Evolutionary conservation across 1,140 invertebrate species (phyloP).

Genomic region (Daktulosphaira vitifoliae): DNA sequence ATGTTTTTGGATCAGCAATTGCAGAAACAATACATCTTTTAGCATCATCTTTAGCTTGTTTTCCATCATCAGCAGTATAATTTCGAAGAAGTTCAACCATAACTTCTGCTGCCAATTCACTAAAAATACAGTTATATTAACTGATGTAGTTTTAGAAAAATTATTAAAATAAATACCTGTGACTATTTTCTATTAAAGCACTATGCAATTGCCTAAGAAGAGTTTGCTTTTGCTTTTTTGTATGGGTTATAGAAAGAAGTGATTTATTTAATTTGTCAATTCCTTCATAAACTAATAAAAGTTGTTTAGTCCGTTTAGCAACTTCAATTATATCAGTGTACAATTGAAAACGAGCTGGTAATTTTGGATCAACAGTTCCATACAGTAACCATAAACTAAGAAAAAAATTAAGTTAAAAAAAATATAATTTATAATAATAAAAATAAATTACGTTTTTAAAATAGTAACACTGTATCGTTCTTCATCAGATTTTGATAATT

Average conservation of each 20-base stretch:
- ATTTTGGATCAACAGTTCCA: constrained; percentile 14
- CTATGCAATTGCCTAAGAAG: constrained; percentile 80
- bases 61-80: constrained; percentile 93
- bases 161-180: constrained; percentile 48
- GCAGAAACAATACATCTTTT: constrained; percentile 92
- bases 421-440: neutral
- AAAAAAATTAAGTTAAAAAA: neutral
- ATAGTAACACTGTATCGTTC: constrained; percentile 13
- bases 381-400: constrained; percentile 11
- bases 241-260: constrained; percentile 39
- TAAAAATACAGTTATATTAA: constrained; percentile 43
- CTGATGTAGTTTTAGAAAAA: neutral
- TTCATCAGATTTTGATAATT: constrained; percentile 17
- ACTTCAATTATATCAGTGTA: constrained; percentile 23
- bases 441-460: neutral
- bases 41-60: constrained; percentile 90
- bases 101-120: constrained; percentile 85
- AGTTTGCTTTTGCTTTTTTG: constrained; percentile 87
- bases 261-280: constrained; percentile 25
- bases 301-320: constrained; percentile 6
- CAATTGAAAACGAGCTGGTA: constrained; percentile 21
- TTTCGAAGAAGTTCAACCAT: constrained; percentile 94
- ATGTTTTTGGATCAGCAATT: constrained; percentile 87
- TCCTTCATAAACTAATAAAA: constrained; percentile 11
- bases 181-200: constrained; percentile 64